These are phyloP conservation scores for Nycteola revayana DNA, from an alignment of 2,888 invertebrate species.

Conservation along the genomic window DNA sequence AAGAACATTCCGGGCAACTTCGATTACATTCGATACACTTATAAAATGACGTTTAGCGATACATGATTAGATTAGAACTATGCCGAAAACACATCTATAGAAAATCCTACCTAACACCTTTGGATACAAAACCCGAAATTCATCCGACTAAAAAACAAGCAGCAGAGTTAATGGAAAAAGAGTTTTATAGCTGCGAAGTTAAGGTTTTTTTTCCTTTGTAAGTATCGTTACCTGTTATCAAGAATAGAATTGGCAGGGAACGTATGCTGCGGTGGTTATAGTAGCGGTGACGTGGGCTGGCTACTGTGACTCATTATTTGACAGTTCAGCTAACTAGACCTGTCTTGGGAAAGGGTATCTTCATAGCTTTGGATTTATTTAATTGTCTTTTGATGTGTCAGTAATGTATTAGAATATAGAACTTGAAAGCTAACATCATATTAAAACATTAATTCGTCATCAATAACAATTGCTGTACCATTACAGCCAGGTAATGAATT, in stretches of 20 bases:
- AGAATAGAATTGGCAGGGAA: conserved; percentile 70
- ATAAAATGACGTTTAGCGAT: conserved; percentile 44
- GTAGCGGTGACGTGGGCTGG: conserved; percentile 51
- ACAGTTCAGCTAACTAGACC: conserved; percentile 51
- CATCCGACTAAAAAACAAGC: background rate
- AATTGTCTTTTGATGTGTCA: too few relatives aligned
- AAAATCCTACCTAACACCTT: conserved; percentile 2
- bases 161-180: conserved; percentile 18
- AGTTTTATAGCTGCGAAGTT: conserved; percentile 16
- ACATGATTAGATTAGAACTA: conserved; percentile 25
- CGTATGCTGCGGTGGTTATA: conserved; percentile 48
- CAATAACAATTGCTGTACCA: too few relatives aligned
- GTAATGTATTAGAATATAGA: too few relatives aligned
- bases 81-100: conserved; percentile 2
- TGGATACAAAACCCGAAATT: conserved; percentile 8
- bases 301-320: conserved; percentile 48
- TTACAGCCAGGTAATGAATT: too few relatives aligned
- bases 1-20: conserved; percentile 35
- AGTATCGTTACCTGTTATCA: conserved; percentile 37
- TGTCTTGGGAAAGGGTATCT: conserved; percentile 28
- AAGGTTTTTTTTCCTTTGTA: conserved; percentile 25
- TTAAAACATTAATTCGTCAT: too few relatives aligned
- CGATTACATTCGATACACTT: conserved; percentile 29
- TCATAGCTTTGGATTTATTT: conserved; percentile 13
- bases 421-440: too few relatives aligned